Evolutionary conservation across 2,888 invertebrate species (phyloP).

Genomic region (Oxystoma pomonae): DNA sequence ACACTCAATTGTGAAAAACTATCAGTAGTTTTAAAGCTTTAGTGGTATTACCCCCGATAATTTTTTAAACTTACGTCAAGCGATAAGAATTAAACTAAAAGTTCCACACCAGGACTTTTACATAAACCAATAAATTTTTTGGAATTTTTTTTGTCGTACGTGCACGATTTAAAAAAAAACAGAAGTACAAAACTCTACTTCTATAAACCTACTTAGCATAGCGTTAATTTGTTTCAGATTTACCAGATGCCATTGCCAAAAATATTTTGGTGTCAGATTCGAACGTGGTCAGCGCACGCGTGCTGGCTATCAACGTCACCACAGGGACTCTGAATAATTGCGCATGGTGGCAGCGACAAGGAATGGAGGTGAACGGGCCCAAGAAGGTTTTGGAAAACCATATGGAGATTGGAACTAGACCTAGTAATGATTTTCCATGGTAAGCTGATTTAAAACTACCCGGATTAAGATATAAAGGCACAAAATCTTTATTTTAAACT

Average conservation of each 20-base stretch:
- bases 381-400: conserved; percentile 41
- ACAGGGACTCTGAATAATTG: conserved; percentile 56
- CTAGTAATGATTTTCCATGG: conserved; percentile 69
- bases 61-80: too few species aligned
- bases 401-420: conserved; percentile 58
- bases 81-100: too few species aligned
- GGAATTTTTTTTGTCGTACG: too few species aligned
- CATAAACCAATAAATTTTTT: too few species aligned
- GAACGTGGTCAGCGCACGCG: conserved; percentile 56
- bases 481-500: too few species aligned
- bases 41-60: too few species aligned
- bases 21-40: too few species aligned
- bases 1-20: too few species aligned
- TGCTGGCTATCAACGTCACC: conserved; percentile 59
- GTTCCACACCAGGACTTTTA: too few species aligned
- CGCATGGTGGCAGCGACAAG: conserved; percentile 58
- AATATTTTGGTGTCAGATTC: conserved; percentile 63
- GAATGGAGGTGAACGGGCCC: conserved; percentile 56
- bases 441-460: conserved; percentile 36
- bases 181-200: too few species aligned
- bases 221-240: conserved; percentile 56
- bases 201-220: too few species aligned
- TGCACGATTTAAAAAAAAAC: too few species aligned
- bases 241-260: conserved; percentile 70
- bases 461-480: conserved; percentile 59